Evolutionary conservation across 1,140 invertebrate species (phyloP).

Genomic region (Cotesia chilonis): DNA sequence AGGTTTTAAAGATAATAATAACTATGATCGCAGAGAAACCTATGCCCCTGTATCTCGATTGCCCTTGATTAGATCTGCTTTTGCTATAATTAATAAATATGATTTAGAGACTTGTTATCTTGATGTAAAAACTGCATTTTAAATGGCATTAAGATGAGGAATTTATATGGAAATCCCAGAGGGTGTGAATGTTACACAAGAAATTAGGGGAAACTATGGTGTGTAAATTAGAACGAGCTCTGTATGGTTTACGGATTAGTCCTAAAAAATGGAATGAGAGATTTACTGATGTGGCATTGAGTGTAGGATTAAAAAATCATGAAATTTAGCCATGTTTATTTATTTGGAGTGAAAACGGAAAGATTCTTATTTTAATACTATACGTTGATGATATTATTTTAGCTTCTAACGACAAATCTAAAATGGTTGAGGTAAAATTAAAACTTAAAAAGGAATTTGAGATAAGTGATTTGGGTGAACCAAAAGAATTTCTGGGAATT

Average conservation of each 20-base stretch:
- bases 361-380: constrained; percentile 26
- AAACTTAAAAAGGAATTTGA: constrained; percentile 31
- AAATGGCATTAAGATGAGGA: constrained; percentile 50
- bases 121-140: constrained; percentile 57
- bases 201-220: constrained; percentile 29
- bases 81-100: constrained; percentile 37
- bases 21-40: constrained; percentile 25
- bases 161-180: constrained; percentile 60
- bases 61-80: constrained; percentile 26
- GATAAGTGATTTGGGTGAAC: constrained; percentile 21
- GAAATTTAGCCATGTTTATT: constrained; percentile 51
- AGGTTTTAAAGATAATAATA: constrained; percentile 34
- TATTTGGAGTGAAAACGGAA: constrained; percentile 42
- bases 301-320: constrained; percentile 35
- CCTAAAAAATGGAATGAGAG: constrained; percentile 11
- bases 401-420: constrained; percentile 21
- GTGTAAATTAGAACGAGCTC: constrained; percentile 46
- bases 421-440: constrained; percentile 18
- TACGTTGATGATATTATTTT: constrained; percentile 34
- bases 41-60: constrained; percentile 36
- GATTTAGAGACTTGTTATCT: constrained; percentile 48
- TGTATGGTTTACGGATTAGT: constrained; percentile 41
- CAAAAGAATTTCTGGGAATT: constrained; percentile 31
- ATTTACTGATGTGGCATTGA: constrained; percentile 38
- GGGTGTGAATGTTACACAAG: constrained; percentile 26